Percentiles rank a stretch among this genome's conserved stretches.
Evolutionary conservation across 2,113 vertebrate genomes (phyloP).

Genomic region (Mugil cephalus): DNA sequence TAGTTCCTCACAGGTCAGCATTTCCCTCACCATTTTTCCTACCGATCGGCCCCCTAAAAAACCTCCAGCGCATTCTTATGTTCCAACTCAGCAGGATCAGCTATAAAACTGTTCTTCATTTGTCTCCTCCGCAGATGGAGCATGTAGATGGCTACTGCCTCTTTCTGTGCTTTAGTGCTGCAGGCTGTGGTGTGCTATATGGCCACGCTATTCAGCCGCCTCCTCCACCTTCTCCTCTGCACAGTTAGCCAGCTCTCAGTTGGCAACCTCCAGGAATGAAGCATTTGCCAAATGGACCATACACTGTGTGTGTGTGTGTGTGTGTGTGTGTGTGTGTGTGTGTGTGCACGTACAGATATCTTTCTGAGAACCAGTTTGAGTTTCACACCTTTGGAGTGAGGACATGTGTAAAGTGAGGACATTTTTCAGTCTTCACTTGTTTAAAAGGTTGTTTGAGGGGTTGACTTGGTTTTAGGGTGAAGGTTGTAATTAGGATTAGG

Average conservation of each 20-base stretch:
- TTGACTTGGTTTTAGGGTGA: too few species aligned
- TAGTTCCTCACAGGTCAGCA: constrained; percentile 62
- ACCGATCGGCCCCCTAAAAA: constrained; percentile 63
- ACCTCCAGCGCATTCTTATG: constrained; percentile 62
- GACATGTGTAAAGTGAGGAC: too few species aligned
- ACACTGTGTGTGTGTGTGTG: background rate
- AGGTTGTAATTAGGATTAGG: too few species aligned
- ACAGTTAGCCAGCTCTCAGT: constrained; percentile 60
- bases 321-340: constrained; percentile 17
- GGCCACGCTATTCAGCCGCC: constrained; percentile 38
- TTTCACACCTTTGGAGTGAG: too few species aligned
- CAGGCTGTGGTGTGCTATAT: constrained; percentile 61
- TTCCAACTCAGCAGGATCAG: constrained; percentile 70
- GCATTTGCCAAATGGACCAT: constrained; percentile 64
- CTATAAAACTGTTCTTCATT: constrained; percentile 76
- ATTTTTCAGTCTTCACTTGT: too few species aligned
- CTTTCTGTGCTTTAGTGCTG: constrained; percentile 60
- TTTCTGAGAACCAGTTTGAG: too few species aligned
- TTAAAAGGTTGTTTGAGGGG: too few species aligned
- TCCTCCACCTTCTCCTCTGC: constrained; percentile 40
- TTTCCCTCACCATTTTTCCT: constrained; percentile 66
- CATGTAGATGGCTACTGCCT: constrained; percentile 60
- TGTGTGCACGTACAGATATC: too few species aligned
- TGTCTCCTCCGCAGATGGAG: constrained; percentile 71
- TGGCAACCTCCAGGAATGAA: constrained; percentile 53